phyloP scores from a whole-genome alignment of 23 tunicate genomes.

The Styela clava region DNA sequence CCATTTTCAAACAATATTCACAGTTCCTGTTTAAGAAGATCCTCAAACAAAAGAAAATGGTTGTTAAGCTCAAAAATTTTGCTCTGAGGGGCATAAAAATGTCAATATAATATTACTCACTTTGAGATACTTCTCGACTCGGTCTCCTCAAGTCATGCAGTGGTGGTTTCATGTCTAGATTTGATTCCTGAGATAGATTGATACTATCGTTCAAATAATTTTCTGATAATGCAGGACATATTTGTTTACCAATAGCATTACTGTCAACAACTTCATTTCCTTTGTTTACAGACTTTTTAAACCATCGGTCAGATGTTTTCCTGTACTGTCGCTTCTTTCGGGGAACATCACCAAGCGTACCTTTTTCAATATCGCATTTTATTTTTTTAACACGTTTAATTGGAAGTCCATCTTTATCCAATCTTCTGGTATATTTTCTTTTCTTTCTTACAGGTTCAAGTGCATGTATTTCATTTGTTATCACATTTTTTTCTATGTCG shows the following conservation, averaged over 20 bases:
- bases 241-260: not conserved
- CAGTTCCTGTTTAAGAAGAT: too few relatives aligned
- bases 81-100: too few relatives aligned
- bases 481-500: not conserved
- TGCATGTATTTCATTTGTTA: not conserved
- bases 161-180: not conserved
- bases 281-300: not conserved
- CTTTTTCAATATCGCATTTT: not conserved
- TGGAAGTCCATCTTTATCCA: slow-evolving; percentile 7
- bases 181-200: not conserved
- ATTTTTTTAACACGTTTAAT: slow-evolving; percentile 3
- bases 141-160: slow-evolving; percentile 9
- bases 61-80: too few relatives aligned
- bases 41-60: too few relatives aligned
- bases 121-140: not conserved
- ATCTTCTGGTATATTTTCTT: slow-evolving; percentile 6
- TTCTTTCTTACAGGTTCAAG: slow-evolving; percentile 9
- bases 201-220: not conserved
- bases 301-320: slow-evolving; percentile 5
- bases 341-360: not conserved
- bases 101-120: not conserved
- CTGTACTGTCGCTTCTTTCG: slow-evolving; percentile 3
- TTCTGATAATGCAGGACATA: not conserved
- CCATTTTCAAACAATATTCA: too few relatives aligned
- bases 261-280: not conserved